Conservation (phyloP, 30 jellyfish, hydroid and myxozoan species). For the Aurelia aurita region DNA sequence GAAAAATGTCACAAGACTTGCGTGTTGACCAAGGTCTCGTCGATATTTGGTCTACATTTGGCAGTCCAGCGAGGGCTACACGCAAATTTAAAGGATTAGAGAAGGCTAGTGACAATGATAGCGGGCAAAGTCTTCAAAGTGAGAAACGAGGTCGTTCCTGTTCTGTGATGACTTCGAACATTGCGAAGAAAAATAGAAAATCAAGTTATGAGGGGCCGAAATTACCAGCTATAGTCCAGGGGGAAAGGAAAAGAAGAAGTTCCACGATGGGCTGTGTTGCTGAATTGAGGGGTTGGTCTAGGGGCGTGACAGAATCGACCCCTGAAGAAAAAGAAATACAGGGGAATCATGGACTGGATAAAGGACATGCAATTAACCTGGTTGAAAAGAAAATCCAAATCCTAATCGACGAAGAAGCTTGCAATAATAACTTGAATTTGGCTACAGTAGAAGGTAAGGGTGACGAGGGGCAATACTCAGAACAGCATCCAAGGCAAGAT, state of each 20-base stretch:
- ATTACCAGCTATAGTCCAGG: background rate
- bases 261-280: constrained; percentile 30
- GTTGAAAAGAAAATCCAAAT: background rate
- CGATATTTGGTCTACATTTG: constrained; percentile 2
- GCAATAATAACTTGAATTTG: background rate
- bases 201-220: background rate
- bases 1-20: background rate
- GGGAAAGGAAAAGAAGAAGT: constrained; percentile 2
- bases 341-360: background rate
- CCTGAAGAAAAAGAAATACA: background rate
- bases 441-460: background rate
- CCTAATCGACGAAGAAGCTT: background rate
- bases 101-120: too few species aligned
- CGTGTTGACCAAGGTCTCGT: background rate
- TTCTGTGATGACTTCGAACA: background rate
- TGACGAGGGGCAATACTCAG: background rate
- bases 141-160: background rate
- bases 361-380: background rate
- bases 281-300: background rate
- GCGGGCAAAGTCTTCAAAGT: too few species aligned
- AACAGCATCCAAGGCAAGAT: background rate
- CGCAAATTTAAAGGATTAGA: background rate
- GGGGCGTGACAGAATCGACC: too few species aligned
- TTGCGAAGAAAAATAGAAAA: background rate
- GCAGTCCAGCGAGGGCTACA: background rate